Base-by-base conservation (phyloP, 2,113 vertebrate species). In the Aegithalos caudatus region DNA sequence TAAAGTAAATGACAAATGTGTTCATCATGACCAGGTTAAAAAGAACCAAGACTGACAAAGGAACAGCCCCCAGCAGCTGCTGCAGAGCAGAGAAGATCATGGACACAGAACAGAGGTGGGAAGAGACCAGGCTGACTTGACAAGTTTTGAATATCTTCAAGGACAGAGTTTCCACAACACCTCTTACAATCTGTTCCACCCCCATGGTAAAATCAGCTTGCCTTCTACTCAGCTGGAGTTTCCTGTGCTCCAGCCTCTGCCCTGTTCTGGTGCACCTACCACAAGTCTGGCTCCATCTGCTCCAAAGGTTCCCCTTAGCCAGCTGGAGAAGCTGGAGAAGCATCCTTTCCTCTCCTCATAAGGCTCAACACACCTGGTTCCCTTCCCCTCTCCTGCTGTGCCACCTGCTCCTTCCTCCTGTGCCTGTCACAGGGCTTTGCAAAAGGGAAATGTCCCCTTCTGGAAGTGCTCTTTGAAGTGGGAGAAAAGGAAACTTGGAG, bases 1-100 rank as follows among this genome's bases (percentile, higher is more conserved):
- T 19, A 67, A 77, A n/a, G 5, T 11, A 44, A 84, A 14, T 12
- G 1, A n/a, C 11, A 73, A 64, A 82, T 1, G 1, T 7, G 21
- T 16, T 67, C 15, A 27, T n/a, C 35, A 2, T 4, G 9, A 60
- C 11, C 40, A n/a, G 14, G 38, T 80, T 65, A 62, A 67, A 58
- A 81, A 86, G 50, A 81, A 53, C 3, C 22, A 51, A 50, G 33
- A 28, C 16, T 31, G 40, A 54, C 45, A 88, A 83, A 83, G 45
- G 45, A 94, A 83, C 8, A 76, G 45, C 65, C 44, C 79, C 47
- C 73, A 81, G 71, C 61, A 74, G 64, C 81, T 70, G 56, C 74
- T 73, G 58, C 17, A 81, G 66, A 72, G 35, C 11, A 64, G 24
- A 2, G 2, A 82, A 18, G 37, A 50, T 6, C 50, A 9, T 0